These are phyloP conservation scores for Stratiomys singularior DNA, from an alignment of 2,888 invertebrate genomes.

Conservation along the genomic window DNA sequence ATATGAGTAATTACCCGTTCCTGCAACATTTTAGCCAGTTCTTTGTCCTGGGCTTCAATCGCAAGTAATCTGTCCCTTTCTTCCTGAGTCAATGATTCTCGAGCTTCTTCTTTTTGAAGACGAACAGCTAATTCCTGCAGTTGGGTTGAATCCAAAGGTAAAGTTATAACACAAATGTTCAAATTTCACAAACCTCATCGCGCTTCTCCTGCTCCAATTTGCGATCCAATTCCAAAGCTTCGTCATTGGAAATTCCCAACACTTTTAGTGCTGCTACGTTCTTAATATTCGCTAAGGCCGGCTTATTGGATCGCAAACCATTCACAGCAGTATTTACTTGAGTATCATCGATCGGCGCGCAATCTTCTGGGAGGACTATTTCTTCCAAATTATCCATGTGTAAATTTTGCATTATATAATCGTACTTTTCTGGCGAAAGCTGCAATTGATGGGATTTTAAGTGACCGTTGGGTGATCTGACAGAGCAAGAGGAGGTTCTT, in stretches of 20 bases:
- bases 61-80: conserved; percentile 75
- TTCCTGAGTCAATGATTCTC: conserved; percentile 68
- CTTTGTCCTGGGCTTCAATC: conserved; percentile 83
- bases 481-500: background rate
- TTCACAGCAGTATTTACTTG: conserved; percentile 15
- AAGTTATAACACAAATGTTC: background rate
- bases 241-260: conserved; percentile 67
- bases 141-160: conserved; percentile 1
- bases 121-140: conserved; percentile 76
- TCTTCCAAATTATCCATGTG: conserved; percentile 14
- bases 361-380: conserved; percentile 18
- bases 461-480: conserved; percentile 6
- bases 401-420: conserved; percentile 60
- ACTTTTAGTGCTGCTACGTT: conserved; percentile 60
- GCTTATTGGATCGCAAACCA: conserved; percentile 47
- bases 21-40: conserved; percentile 79
- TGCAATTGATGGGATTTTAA: conserved; percentile 34
- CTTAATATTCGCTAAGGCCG: conserved; percentile 24
- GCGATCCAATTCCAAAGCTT: conserved; percentile 69
- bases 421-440: conserved; percentile 61
- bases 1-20: conserved; percentile 66
- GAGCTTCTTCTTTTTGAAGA: conserved; percentile 80
- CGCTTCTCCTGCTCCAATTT: conserved; percentile 75
- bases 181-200: conserved; percentile 70
- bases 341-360: background rate